phyloP scores from a whole-genome alignment of 2,888 invertebrate genomes.

The Cheilosia vernalis region DNA sequence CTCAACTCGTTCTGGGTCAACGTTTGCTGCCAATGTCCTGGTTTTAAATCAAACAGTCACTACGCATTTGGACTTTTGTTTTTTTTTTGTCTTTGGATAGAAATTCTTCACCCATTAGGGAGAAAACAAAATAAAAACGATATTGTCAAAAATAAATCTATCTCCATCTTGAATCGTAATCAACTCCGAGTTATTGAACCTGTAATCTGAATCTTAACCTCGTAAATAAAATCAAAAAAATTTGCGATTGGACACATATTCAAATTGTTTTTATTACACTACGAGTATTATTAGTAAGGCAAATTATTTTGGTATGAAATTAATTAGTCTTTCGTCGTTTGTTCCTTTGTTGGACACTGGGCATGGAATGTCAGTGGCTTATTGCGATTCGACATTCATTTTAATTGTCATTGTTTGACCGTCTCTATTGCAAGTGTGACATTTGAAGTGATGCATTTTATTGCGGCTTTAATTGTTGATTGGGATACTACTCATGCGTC shows the following conservation, averaged over 20 bases:
- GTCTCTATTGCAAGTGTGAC: slow-evolving; percentile 27
- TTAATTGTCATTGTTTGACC: slow-evolving; percentile 10
- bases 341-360: slow-evolving; percentile 20
- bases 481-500: background rate
- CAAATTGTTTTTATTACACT: background rate
- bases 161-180: background rate
- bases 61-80: slow-evolving; percentile 16
- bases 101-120: background rate
- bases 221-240: slow-evolving; percentile 32
- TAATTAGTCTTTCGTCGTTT: slow-evolving; percentile 6
- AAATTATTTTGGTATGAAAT: slow-evolving; percentile 31
- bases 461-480: background rate
- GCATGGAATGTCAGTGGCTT: background rate
- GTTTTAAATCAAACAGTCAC: slow-evolving; percentile 7
- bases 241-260: slow-evolving; percentile 20
- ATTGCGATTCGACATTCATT: background rate
- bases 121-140: background rate
- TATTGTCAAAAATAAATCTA: background rate
- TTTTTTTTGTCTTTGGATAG: background rate
- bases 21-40: slow-evolving; percentile 50
- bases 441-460: slow-evolving; percentile 16
- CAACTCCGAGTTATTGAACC: slow-evolving; percentile 55
- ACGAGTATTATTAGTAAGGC: slow-evolving; percentile 28
- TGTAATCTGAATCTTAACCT: slow-evolving; percentile 55
- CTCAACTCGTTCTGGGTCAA: slow-evolving; percentile 44